Percentiles rank a stretch among this genome's conserved stretches.
Conservation (phyloP, 2,888 invertebrate species). For the Heliconius charithonia region DNA sequence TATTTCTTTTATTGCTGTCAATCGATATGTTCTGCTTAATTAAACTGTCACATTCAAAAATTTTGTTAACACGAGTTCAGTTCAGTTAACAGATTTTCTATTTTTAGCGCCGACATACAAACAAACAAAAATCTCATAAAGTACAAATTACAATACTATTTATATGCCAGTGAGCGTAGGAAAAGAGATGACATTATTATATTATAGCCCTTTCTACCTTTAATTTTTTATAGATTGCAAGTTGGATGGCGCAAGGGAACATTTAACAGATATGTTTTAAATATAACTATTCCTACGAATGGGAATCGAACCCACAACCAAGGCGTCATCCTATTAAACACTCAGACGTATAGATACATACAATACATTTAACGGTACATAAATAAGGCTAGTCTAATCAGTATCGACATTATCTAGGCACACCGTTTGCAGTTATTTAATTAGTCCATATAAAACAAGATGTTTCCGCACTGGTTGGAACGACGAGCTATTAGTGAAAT, state of each 20-base stretch:
- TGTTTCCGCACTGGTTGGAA: constrained; percentile 41
- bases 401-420: neutral
- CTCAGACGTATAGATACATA: neutral
- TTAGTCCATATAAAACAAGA: constrained; percentile 33
- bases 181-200: no score
- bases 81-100: neutral
- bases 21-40: neutral
- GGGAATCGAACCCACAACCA: neutral
- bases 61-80: neutral
- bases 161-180: no score
- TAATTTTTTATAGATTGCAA: no score
- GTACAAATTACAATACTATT: no score
- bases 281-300: neutral
- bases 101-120: neutral
- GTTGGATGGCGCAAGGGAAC: no score
- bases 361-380: neutral
- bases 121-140: no score
- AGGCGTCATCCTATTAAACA: neutral
- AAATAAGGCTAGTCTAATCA: neutral
- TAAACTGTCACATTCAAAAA: neutral
- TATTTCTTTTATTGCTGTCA: neutral
- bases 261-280: no score
- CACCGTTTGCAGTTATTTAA: constrained; percentile 45
- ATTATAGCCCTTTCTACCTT: no score
- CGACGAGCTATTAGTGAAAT: constrained; percentile 42